Conservation (phyloP, 92 coral and sea anemone species). For the Actinernus sp. region DNA sequence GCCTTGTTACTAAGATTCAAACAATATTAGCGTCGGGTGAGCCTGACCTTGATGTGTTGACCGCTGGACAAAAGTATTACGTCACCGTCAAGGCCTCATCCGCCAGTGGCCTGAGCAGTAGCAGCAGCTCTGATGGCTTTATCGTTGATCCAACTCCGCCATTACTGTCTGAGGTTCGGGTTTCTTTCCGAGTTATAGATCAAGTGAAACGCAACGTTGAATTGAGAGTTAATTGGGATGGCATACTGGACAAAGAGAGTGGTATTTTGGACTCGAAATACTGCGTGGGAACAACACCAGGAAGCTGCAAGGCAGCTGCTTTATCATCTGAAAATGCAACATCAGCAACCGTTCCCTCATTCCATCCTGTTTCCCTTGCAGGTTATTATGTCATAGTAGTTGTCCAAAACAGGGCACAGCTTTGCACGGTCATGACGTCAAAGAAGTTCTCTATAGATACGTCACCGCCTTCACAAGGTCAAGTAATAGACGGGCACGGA, state of each 20-base stretch:
- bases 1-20: conserved; percentile 60
- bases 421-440: conserved; percentile 75
- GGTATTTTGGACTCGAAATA: conserved; percentile 62
- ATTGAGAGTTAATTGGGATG: conserved; percentile 70
- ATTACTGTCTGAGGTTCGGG: conserved; percentile 43
- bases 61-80: conserved; percentile 77
- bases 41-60: conserved; percentile 57
- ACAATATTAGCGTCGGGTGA: conserved; percentile 68
- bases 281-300: conserved; percentile 81
- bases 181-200: conserved; percentile 58
- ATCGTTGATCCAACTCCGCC: conserved; percentile 88
- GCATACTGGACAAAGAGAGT: conserved; percentile 74
- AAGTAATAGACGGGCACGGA: conserved; percentile 77
- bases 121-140: conserved; percentile 82
- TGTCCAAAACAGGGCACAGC: conserved; percentile 81
- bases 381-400: conserved; percentile 72
- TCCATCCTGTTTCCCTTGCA: conserved; percentile 57
- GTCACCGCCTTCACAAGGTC: conserved; percentile 86
- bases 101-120: conserved; percentile 66
- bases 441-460: conserved; percentile 66
- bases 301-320: conserved; percentile 51
- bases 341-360: conserved; percentile 52
- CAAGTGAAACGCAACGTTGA: conserved; percentile 59
- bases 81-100: conserved; percentile 82
- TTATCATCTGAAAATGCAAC: conserved; percentile 32